Conservation (phyloP, 2,113 vertebrate genomes). For the Hippocampus guttulatus region DNA sequence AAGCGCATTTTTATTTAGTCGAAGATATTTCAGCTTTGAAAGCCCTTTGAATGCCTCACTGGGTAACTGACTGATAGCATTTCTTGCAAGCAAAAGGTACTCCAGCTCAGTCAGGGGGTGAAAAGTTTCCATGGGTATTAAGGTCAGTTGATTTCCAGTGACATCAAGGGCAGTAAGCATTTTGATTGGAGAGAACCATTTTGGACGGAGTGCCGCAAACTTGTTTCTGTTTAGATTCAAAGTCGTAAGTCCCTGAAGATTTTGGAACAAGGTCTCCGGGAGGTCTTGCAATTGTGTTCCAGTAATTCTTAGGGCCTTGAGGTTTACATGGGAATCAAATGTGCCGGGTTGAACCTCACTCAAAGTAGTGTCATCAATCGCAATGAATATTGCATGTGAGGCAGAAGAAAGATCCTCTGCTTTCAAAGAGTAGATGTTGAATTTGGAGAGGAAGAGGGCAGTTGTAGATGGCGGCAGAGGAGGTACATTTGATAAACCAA, state of each 20-base stretch:
- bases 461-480: slow-evolving; percentile 39
- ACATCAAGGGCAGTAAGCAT: slow-evolving; percentile 52
- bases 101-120: slow-evolving; percentile 55
- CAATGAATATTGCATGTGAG: slow-evolving; percentile 15
- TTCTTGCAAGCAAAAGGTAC: slow-evolving; percentile 78
- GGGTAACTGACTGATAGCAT: slow-evolving; percentile 72
- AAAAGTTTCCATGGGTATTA: slow-evolving; percentile 53
- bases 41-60: slow-evolving; percentile 75
- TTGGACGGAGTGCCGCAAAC: slow-evolving; percentile 48
- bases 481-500: slow-evolving; percentile 58
- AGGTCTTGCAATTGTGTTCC: slow-evolving; percentile 56
- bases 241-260: slow-evolving; percentile 70
- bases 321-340: slow-evolving; percentile 50
- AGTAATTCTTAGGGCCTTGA: slow-evolving; percentile 38
- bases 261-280: slow-evolving; percentile 73
- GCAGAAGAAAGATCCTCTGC: slow-evolving; percentile 50
- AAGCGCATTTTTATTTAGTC: slow-evolving; percentile 81
- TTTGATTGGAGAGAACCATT: slow-evolving; percentile 50
- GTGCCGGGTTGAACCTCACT: slow-evolving; percentile 53
- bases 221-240: slow-evolving; percentile 79
- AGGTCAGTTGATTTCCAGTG: slow-evolving; percentile 54
- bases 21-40: slow-evolving; percentile 71
- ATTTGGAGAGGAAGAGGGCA: slow-evolving; percentile 28
- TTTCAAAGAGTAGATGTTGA: slow-evolving; percentile 53
- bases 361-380: slow-evolving; percentile 42